phyloP scores from a whole-genome alignment of 2,113 vertebrate species.

The Amblyornis subalaris region DNA sequence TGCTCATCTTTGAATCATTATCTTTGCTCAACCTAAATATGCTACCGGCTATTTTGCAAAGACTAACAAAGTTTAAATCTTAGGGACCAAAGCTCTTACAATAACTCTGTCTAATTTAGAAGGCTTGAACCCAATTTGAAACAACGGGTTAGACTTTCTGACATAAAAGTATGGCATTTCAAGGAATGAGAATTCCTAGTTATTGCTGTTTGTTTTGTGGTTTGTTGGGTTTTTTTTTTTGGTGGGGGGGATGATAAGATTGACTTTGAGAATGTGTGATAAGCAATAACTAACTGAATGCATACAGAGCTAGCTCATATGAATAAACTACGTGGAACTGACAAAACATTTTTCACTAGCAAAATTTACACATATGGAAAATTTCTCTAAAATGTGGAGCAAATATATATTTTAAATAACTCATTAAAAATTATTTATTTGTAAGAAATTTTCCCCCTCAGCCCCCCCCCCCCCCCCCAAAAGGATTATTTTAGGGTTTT shows the following conservation, averaged over 20 bases:
- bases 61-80: not conserved
- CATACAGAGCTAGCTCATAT: not conserved
- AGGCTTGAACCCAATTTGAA: not conserved
- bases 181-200: not conserved
- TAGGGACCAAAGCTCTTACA: not conserved
- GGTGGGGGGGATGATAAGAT: not conserved
- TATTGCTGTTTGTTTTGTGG: not conserved
- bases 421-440: not conserved
- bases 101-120: not conserved
- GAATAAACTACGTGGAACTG: not conserved
- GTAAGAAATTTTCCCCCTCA: accelerated
- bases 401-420: not conserved
- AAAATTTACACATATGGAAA: not conserved
- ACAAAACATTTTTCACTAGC: not conserved
- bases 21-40: not conserved
- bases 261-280: not conserved
- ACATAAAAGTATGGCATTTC: not conserved
- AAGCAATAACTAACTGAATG: not conserved
- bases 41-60: not conserved
- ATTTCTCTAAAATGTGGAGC: not conserved
- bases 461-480: too few species aligned
- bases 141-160: not conserved
- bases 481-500: accelerated
- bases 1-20: not conserved
- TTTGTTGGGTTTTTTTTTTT: not conserved